Percentiles rank a stretch among this genome's conserved stretches.
Conservation (phyloP, 2,888 invertebrate genomes). For the Sphaerophoria rueppellii region DNA sequence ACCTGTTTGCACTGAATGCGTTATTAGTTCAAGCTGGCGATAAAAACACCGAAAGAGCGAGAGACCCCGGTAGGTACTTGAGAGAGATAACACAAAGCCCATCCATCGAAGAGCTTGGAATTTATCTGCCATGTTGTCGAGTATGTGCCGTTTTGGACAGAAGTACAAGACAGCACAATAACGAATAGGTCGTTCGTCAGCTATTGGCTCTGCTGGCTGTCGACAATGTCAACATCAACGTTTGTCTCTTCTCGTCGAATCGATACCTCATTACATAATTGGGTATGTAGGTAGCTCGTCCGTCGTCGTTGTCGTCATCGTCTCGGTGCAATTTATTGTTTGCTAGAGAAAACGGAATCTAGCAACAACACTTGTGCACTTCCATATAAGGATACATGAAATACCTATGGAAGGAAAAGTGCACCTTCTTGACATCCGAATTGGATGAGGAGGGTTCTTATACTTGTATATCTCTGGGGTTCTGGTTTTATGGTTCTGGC, state of each 20-base stretch:
- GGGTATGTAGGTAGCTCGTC: conserved; percentile 55
- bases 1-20: conserved; percentile 66
- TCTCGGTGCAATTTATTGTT: conserved; percentile 45
- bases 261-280: conserved; percentile 71
- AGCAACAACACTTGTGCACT: conserved; percentile 10
- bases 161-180: conserved; percentile 33
- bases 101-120: conserved; percentile 45
- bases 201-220: not conserved
- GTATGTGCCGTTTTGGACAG: conserved; percentile 11
- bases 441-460: conserved; percentile 30
- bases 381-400: too few species aligned
- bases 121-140: conserved; percentile 21
- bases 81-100: conserved; percentile 45
- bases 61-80: conserved; percentile 9
- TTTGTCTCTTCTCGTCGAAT: conserved; percentile 40
- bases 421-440: conserved; percentile 38
- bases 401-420: conserved; percentile 8
- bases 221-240: not conserved
- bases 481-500: conserved; percentile 60
- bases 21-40: conserved; percentile 62
- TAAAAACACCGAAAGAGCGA: conserved; percentile 22
- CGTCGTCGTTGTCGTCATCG: too few species aligned
- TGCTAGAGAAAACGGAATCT: conserved; percentile 13
- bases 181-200: conserved; percentile 25
- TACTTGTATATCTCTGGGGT: conserved; percentile 1